phyloP scores from a whole-genome alignment of 1,140 invertebrate species.

The Brachystomella parvula region DNA sequence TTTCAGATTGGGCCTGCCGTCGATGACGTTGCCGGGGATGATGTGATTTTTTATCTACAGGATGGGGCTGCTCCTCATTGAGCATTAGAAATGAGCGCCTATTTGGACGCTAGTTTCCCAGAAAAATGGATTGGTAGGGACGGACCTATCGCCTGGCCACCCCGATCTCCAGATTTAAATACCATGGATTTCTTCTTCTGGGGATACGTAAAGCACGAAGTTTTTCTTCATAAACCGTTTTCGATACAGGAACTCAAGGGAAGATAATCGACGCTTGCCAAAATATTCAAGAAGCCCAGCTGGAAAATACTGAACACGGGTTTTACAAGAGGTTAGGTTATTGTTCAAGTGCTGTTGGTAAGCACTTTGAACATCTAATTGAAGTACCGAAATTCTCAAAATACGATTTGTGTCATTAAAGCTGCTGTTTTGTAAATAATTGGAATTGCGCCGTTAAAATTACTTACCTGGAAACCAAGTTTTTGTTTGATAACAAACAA shows the following conservation, averaged over 20 bases:
- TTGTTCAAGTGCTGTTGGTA: background rate
- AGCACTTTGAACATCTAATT: slow-evolving; percentile 6
- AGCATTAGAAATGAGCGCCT: slow-evolving; percentile 25
- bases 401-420: no score
- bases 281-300: background rate
- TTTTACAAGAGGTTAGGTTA: slow-evolving; percentile 2
- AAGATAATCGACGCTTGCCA: background rate
- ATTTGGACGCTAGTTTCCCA: slow-evolving; percentile 39
- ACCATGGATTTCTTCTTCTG: slow-evolving; percentile 44
- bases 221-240: slow-evolving; percentile 31
- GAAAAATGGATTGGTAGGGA: no score
- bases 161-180: slow-evolving; percentile 43
- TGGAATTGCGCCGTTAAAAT: no score
- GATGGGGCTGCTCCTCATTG: slow-evolving; percentile 27
- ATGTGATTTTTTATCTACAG: slow-evolving; percentile 9
- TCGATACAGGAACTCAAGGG: background rate
- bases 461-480: no score
- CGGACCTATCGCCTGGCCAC: slow-evolving; percentile 43
- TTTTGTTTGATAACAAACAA: no score
- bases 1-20: slow-evolving; percentile 8
- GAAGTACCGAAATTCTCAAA: background rate
- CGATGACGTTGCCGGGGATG: background rate
- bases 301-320: background rate
- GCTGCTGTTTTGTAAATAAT: no score
- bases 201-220: slow-evolving; percentile 40